phyloP scores from a whole-genome alignment of 2,113 vertebrate species.

The Oceanites oceanicus region DNA sequence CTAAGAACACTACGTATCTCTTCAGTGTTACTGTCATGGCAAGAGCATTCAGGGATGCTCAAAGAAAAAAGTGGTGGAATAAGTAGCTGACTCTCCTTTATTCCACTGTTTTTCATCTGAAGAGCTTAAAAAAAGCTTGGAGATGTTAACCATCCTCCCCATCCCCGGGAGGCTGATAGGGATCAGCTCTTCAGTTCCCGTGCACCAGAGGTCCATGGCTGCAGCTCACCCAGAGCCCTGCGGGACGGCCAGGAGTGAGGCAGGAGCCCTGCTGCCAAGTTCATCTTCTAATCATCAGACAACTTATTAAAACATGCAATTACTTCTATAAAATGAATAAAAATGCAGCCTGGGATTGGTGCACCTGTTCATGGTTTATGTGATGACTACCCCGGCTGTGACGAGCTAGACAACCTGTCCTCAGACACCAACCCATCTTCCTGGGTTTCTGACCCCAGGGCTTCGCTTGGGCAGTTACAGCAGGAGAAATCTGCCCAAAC shows the following conservation, averaged over 20 bases:
- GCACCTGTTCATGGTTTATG: not conserved
- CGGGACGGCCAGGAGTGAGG: fast-evolving
- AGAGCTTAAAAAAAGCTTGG: not conserved
- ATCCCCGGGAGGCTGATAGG: fast-evolving
- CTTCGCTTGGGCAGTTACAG: not conserved
- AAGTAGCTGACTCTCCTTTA: not conserved
- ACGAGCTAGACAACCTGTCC: fast-evolving
- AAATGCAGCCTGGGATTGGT: fast-evolving
- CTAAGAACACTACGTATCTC: fast-evolving
- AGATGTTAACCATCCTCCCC: not conserved
- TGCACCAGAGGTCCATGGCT: fast-evolving
- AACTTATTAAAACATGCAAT: not conserved
- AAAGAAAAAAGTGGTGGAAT: no score
- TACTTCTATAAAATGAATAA: not conserved
- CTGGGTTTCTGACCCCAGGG: fast-evolving
- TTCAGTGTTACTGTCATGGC: fast-evolving
- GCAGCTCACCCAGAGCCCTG: not conserved
- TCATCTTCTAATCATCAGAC: not conserved
- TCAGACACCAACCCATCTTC: not conserved
- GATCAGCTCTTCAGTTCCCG: not conserved
- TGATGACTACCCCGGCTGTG: not conserved
- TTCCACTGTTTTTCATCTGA: not conserved
- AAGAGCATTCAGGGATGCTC: not conserved
- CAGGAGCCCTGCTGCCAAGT: not conserved
- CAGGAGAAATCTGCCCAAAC: not conserved